Base-by-base conservation (phyloP, 1,140 invertebrate genomes). In the Zophobas morio region DNA sequence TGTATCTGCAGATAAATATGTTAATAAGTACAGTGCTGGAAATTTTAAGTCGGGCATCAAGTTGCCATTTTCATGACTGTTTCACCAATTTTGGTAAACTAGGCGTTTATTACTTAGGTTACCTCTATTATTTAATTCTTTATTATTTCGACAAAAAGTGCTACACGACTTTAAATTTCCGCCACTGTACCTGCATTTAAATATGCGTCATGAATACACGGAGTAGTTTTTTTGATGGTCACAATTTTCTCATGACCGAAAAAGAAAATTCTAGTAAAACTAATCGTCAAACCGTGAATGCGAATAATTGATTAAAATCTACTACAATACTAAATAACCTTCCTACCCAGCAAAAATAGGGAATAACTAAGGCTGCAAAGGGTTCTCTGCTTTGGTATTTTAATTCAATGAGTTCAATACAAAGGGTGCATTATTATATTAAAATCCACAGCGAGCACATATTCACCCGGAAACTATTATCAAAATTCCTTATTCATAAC, bases 121-220 rank as follows among this genome's bases (percentile, higher is more conserved):
- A 20, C 20, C 20, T 20, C 20, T 20, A 20, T 20, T 20, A 20
- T 20, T 20, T 20, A 20, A 20, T 20, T 20, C 20, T 20, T 20
- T 20, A 20, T 20, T 20, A 20, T 20, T 20, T 20, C 20, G 20
- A 20, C 20, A 20, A 20, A 20, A 20, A 20, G 20, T 20, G 20
- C 20, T 20, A 20, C 20, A 20, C 20, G 20, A 20, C 20, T 20
- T 20, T 20, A 20, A 20, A 20, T 20, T 20, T 20, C 20, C 20
- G 20, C 20, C 20, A 20, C 20, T 20, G 20, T 20, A 20, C 49
- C 6, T 74, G 77, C 72, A 36, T 70, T 79, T 79, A 79, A 75
- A 79, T 72, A 79, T 40, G 42, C 73, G 72, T 75, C 76, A 77
- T 77, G 76, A 20, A 77, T 66, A 32, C 47, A 70, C 47, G 71